Evolutionary conservation across 2,797 vertebrate genomes (phyloP), one percentile per base, ranked within the genome.

Genomic region (Botia almorhae): DNA sequence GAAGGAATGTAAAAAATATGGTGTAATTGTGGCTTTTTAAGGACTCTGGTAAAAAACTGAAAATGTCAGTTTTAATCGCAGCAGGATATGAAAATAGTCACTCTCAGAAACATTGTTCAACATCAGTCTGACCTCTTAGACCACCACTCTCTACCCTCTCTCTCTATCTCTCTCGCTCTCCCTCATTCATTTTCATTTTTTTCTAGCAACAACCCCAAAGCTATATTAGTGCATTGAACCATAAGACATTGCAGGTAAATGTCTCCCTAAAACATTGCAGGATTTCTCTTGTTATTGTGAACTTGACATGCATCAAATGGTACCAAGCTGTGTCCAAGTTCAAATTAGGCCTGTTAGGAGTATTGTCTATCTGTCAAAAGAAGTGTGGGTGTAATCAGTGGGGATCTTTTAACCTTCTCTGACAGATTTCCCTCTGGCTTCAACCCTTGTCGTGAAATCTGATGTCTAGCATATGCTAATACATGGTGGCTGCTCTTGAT

Each of bases 151-250:
- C 55, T 39, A 2, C 43, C 43, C 2, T n/a, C 3, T 7, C 8
- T 21, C 65, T 26, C 48, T 68, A 2, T 64, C 10, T 4, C 19
- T 0, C 26, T 74, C 23, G 23, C 43, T 67, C 23, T 63, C 39
- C 43, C 11, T 21, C 23, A 8, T 12, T 4, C 65, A 17, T 19
- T 74, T 70, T 48, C 53, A 17, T n/a, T 74, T 61, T 50, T 17
- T 76, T 68, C 78, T 74, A 68, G 82, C 74, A 89, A 91, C 88
- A 89, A 86, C 74, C 92, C 90, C 86, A 86, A 77, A 90, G 90
- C 88, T 92, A 89, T 90, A 92, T 92, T 91, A 92, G 91, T 90
- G 90, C 90, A 90, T 83, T 91, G 88, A 90, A 90, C 85, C 90
- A 89, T 81, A 87, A 88, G 90, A 39, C 63, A 65, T 39, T 39